Base-by-base conservation (phyloP, 2,113 vertebrate genomes). In the Paratilapia polleni region DNA sequence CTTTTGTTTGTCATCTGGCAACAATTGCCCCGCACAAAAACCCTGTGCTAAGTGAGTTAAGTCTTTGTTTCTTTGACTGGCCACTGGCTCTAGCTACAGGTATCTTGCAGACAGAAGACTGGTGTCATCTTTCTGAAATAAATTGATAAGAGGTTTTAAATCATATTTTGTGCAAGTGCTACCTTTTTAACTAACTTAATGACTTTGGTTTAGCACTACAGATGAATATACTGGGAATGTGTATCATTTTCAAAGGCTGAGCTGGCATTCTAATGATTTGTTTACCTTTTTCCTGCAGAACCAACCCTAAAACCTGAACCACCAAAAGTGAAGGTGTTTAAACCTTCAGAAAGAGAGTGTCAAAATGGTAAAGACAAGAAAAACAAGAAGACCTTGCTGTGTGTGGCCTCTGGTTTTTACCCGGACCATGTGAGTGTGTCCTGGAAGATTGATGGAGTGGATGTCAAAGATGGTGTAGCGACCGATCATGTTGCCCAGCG, bases 361-460 rank as follows among this genome's bases (percentile, higher is more conserved):
- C 68, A 34, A 3, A 12, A 34, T 13, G 2, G n/a, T 0, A 43
- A 34, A 8, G 36, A 34, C 17, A 2, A 66, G 0, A 0, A 2
- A 0, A 49, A 10, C 8, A 94, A 93, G 70, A 96, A 96, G 88
- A 98, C 68, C 6, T 54, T 73, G 68, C 47, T 73, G 47, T 73
- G 68, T 0, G 47, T 73, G 89, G 97, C 94, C 74, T 95, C 81
- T 0, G 88, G 57, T 26, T 98, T 98, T 95, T 98, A 95, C 87
- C 98, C 98, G 0, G 97, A 98, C 93, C 96, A 97, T 20, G 87
- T 98, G 84, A 85, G 4, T 0, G 88, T 98, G n/a, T 38, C 0
- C 62, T 99, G 97, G 98, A 8, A 75, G 59, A 52, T 95, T 52
- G 91, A 95, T 0, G 92, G 36, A 0, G 1, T 15, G 0, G 0